phyloP scores from a whole-genome alignment of 2,113 vertebrate genomes.

The Ptilonorhynchus violaceus region DNA sequence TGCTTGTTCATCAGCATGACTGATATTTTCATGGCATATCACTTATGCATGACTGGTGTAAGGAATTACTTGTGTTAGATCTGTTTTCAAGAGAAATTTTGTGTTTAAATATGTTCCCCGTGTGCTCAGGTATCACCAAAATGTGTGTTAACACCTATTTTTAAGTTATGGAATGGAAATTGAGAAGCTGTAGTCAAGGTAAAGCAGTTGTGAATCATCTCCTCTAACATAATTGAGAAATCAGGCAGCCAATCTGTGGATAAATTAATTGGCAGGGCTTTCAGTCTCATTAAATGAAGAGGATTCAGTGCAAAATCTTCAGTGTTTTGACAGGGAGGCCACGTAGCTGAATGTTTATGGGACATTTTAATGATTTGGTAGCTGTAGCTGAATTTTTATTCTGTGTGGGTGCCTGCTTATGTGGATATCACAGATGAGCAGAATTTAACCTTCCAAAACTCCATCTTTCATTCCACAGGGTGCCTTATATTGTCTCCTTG shows the following conservation, averaged over 20 bases:
- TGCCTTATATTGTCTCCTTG: constrained; percentile 96
- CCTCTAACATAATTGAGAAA: not conserved
- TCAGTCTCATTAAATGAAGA: not conserved
- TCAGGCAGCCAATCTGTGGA: not conserved
- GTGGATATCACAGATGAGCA: not conserved
- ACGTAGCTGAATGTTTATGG: not conserved
- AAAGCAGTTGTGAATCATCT: not conserved
- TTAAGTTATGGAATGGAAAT: not conserved
- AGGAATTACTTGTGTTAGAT: not conserved
- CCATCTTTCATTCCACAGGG: constrained; percentile 70
- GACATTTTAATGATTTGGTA: not conserved
- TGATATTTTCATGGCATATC: not conserved
- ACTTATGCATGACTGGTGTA: not conserved
- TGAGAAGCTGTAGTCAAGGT: not conserved
- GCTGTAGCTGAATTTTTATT: not conserved
- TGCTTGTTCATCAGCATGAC: not conserved
- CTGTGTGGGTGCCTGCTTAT: not conserved
- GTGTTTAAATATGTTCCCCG: not conserved
- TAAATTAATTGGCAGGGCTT: not conserved
- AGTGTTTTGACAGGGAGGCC: not conserved
- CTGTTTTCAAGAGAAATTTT: not conserved
- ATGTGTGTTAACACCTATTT: not conserved
- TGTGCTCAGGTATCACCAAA: not conserved
- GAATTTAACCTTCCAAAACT: not conserved
- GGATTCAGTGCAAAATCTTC: not conserved